Evolutionary conservation across 2,797 vertebrate species (phyloP).

Genomic region (Enoplosus armatus): DNA sequence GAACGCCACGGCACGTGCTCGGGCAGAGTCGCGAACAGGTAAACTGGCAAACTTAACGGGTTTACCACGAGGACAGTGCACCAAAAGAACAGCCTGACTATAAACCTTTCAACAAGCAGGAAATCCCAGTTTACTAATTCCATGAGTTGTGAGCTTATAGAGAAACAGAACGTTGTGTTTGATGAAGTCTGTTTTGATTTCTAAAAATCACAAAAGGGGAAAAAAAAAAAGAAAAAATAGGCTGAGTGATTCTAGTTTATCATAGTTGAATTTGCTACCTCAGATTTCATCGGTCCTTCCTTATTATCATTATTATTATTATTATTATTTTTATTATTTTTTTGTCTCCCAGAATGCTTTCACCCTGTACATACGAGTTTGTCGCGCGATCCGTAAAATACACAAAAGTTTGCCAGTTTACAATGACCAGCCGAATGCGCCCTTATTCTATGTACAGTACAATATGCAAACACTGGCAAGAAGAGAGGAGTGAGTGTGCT

Average conservation of each 20-base stretch:
- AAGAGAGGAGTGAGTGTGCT: conserved; percentile 63
- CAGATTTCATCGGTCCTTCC: conserved; percentile 74
- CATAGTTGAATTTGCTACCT: conserved; percentile 81
- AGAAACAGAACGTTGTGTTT: not conserved
- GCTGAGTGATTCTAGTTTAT: conserved; percentile 42
- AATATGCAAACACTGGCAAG: conserved; percentile 84
- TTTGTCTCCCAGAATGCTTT: conserved; percentile 64
- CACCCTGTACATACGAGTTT: conserved; percentile 64
- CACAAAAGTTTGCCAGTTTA: conserved; percentile 80
- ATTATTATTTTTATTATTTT: conserved; percentile 2
- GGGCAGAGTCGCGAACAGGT: conserved; percentile 60
- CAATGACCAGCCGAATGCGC: conserved; percentile 75
- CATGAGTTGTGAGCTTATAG: not conserved
- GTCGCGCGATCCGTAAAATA: conserved; percentile 48
- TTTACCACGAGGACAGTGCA: conserved; percentile 33
- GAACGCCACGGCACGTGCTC: conserved; percentile 43
- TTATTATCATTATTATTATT: too few relatives aligned
- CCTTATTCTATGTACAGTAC: conserved; percentile 76
- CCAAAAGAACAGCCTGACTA: conserved; percentile 16
- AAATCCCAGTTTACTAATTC: conserved; percentile 22
- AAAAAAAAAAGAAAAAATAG: not conserved
- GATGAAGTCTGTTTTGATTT: conserved; percentile 32
- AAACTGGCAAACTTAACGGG: conserved; percentile 74
- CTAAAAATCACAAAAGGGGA: too few relatives aligned
- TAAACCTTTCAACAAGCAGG: conserved; percentile 9